Conservation (phyloP, 2,888 invertebrate genomes). For the Lacanobia oleracea region DNA sequence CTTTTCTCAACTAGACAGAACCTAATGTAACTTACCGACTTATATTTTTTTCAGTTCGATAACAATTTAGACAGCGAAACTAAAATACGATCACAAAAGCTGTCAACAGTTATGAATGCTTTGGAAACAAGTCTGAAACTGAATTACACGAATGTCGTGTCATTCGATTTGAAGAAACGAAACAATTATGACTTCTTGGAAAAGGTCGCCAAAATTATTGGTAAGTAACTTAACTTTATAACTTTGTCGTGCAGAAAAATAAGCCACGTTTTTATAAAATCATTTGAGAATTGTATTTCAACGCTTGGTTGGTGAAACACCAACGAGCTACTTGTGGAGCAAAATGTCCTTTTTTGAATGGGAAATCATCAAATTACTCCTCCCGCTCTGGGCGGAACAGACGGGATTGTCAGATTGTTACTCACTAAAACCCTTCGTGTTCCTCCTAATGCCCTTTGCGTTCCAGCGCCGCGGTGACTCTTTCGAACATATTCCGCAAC, state of each 20-base stretch:
- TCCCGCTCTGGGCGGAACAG: too few relatives aligned
- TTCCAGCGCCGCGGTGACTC: too few relatives aligned
- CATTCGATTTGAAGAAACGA: conserved; percentile 68
- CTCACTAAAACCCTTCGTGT: too few relatives aligned
- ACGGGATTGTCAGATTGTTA: too few relatives aligned
- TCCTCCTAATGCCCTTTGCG: too few relatives aligned
- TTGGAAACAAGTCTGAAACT: conserved; percentile 75
- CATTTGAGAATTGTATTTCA: background rate
- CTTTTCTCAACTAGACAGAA: background rate
- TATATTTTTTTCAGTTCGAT: conserved; percentile 43
- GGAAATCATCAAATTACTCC: too few relatives aligned
- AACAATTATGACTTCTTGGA: conserved; percentile 55
- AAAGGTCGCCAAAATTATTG: conserved; percentile 65
- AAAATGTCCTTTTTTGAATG: background rate
- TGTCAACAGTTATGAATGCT: conserved; percentile 71
- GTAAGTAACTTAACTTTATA: conserved; percentile 47
- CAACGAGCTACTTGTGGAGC: too few relatives aligned
- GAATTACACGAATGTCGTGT: conserved; percentile 71
- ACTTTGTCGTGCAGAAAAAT: conserved; percentile 24
- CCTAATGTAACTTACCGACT: background rate
- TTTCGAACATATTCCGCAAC: too few relatives aligned
- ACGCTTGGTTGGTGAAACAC: background rate
- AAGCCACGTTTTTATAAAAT: background rate
- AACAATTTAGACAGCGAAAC: conserved; percentile 26
- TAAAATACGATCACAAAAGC: conserved; percentile 60